These are phyloP conservation scores for Leptopilina drosophilae DNA, from an alignment of 2,888 invertebrate species.

Conservation along the genomic window DNA sequence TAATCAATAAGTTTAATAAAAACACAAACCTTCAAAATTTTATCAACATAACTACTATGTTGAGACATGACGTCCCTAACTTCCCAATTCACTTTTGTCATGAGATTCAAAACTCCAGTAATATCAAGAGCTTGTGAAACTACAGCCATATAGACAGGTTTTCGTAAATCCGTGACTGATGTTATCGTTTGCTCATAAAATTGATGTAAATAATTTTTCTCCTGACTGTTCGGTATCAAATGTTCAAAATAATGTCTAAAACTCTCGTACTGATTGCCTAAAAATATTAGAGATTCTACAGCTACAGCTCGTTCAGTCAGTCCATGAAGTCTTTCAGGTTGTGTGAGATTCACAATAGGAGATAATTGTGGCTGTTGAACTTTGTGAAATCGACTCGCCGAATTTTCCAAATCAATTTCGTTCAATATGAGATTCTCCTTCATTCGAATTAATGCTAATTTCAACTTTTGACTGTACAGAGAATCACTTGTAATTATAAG, in stretches of 20 bases:
- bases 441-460: constrained; percentile 87
- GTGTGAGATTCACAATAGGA: constrained; percentile 82
- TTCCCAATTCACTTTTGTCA: constrained; percentile 96
- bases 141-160: constrained; percentile 92
- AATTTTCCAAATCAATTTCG: constrained; percentile 71
- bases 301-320: constrained; percentile 92
- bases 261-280: constrained; percentile 91
- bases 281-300: constrained; percentile 94
- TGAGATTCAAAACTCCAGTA: constrained; percentile 86
- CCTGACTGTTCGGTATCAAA: constrained; percentile 83
- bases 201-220: constrained; percentile 83
- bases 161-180: constrained; percentile 85
- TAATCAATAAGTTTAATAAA: no score
- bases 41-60: constrained; percentile 93
- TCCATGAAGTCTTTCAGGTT: constrained; percentile 88
- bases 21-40: constrained; percentile 81
- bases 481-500: constrained; percentile 80
- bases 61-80: constrained; percentile 96
- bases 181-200: constrained; percentile 87
- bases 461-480: constrained; percentile 84
- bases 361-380: constrained; percentile 80
- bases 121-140: constrained; percentile 89
- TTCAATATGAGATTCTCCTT: constrained; percentile 83
- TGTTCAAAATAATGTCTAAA: constrained; percentile 91
- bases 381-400: constrained; percentile 73